phyloP scores from a whole-genome alignment of 2,797 vertebrate genomes.

The Melanotaenia nigrans region DNA sequence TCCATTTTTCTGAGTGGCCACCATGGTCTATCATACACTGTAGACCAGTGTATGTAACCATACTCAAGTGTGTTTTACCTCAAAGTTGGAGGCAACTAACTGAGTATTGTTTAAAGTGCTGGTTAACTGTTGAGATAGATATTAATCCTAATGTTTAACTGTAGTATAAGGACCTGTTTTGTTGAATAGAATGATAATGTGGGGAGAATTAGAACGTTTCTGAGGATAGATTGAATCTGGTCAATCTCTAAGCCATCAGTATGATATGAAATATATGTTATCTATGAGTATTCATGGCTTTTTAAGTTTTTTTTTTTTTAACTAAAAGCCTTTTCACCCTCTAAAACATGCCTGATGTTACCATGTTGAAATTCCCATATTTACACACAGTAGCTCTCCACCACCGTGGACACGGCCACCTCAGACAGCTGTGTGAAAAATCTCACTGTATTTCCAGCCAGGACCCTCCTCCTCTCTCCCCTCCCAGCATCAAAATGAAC shows the following conservation, averaged over 20 bases:
- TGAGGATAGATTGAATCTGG: not conserved
- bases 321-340: no score
- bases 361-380: constrained; percentile 6
- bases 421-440: constrained; percentile 49
- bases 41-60: not conserved
- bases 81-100: constrained; percentile 9
- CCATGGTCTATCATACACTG: constrained; percentile 4
- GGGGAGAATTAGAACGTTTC: no score
- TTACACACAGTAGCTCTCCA: not conserved
- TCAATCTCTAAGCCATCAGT: constrained; percentile 2
- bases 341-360: not conserved
- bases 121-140: constrained; percentile 56
- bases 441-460: constrained; percentile 40
- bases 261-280: not conserved
- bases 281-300: not conserved
- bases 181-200: no score
- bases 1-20: not conserved
- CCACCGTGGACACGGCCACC: constrained; percentile 26
- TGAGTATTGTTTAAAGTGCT: constrained; percentile 43
- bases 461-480: not conserved
- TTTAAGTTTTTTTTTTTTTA: no score
- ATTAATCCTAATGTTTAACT: constrained; percentile 28
- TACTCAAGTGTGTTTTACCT: constrained; percentile 14
- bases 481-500: constrained; percentile 22
- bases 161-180: constrained; percentile 14